Conservation (phyloP, 1,140 invertebrate genomes). For the Cryptotermes secundus region DNA sequence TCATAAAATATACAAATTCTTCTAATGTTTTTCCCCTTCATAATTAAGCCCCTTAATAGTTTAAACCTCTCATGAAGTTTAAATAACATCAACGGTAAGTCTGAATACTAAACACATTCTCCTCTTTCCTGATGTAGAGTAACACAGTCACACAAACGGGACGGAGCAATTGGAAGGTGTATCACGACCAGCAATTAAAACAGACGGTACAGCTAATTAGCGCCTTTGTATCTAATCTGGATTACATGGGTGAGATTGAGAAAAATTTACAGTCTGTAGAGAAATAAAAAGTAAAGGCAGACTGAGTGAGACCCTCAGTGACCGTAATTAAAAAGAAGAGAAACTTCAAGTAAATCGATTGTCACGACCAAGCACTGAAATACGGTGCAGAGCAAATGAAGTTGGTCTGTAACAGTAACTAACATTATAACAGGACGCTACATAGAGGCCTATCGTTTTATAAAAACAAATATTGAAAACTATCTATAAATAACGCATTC, state of each 20-base stretch:
- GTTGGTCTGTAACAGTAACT: too few relatives aligned
- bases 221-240: conserved; percentile 4
- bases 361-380: neutral
- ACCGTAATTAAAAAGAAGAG: neutral
- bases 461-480: too few relatives aligned
- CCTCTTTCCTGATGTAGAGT: too few relatives aligned
- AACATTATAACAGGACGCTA: too few relatives aligned
- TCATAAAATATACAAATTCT: too few relatives aligned
- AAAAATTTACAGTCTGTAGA: neutral
- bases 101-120: too few relatives aligned
- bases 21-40: too few relatives aligned
- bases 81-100: neutral
- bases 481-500: too few relatives aligned
- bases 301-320: neutral
- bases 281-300: neutral
- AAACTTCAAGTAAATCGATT: neutral
- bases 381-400: neutral
- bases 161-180: neutral
- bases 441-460: too few relatives aligned
- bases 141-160: neutral
- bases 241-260: neutral
- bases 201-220: neutral
- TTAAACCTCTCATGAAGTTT: neutral
- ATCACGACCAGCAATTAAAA: conserved; percentile 13
- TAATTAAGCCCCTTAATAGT: neutral